Conservation (phyloP, 2,113 vertebrate species). For the Cinclus mexicanus region DNA sequence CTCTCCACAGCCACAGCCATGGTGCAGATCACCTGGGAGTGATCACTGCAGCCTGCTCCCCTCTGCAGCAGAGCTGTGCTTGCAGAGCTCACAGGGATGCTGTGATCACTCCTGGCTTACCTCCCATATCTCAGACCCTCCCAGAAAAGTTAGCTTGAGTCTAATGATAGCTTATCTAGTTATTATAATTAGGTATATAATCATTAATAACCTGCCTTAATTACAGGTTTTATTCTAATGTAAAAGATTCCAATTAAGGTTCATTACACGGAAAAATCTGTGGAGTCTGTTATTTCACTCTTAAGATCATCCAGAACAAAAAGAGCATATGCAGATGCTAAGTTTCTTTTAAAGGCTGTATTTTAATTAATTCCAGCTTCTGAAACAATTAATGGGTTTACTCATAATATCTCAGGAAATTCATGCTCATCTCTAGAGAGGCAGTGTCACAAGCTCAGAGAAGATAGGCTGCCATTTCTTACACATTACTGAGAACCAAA, state of each 20-base stretch:
- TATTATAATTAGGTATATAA: neutral
- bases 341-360: neutral
- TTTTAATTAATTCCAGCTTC: conserved; percentile 50
- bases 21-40: neutral
- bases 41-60: neutral
- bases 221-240: conserved; percentile 20
- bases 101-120: neutral
- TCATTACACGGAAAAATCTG: conserved; percentile 30
- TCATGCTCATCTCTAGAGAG: neutral
- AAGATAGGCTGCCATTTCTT: neutral
- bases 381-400: conserved; percentile 42
- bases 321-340: neutral
- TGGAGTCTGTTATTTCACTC: conserved; percentile 12
- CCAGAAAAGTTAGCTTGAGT: neutral
- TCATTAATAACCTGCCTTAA: conserved; percentile 40
- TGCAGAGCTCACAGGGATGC: neutral
- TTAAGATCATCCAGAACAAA: conserved; percentile 29
- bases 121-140: neutral
- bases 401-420: neutral
- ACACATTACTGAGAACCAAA: neutral
- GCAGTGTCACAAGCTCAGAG: neutral
- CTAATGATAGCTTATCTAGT: neutral
- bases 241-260: conserved; percentile 26
- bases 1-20: neutral
- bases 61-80: neutral